Evolutionary conservation across 2,797 vertebrate genomes (phyloP), one percentile per base, ranked within the genome.

Genomic region (Helarctos malayanus): DNA sequence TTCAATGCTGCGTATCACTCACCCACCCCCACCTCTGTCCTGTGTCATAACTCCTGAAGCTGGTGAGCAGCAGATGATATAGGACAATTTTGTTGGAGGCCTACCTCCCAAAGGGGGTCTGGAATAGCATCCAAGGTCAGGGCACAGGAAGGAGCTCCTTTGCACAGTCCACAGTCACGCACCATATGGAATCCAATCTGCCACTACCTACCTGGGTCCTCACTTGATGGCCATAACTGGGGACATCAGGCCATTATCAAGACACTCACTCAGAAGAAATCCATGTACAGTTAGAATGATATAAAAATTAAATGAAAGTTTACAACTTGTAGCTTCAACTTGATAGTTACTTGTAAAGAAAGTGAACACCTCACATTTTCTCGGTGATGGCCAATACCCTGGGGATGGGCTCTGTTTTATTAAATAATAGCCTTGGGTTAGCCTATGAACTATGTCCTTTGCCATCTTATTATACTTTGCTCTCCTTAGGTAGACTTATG

Each of bases 61-160:
- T 1, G 16, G 6, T 27, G 7, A 54, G 3, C 2, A 23, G 25
- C 12, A 29, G 1, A 18, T 7, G 16, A 4, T 0, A 29, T 19
- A 63, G 41, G 4, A 23, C 25, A 3, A 2, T 9, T n/a, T 52
- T 84, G 12, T 1, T 9, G 21, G 45, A 63, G 2, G 9, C 3
- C 7, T 35, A 29, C 19, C 21, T 41, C 41, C 7, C 9, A 3
- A 41, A 78, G 47, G 52, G 49, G 11, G n/a, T 32, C 1, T 14
- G 19, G 8, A 88, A n/a, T 1, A 27, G 4, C 11, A 4, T 23
- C 23, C 27, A 23, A 45, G 35, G 21, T 56, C 47, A 61, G 23
- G n/a, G 4, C 2, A 11, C 8, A 1, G 0, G 0, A 45, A 65
- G 15, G n/a, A 32, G 9, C 5, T 56, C 18, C 29, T 29, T 38